phyloP scores from a whole-genome alignment of 92 coral and sea anemone species.

The Palythoa grandis region DNA sequence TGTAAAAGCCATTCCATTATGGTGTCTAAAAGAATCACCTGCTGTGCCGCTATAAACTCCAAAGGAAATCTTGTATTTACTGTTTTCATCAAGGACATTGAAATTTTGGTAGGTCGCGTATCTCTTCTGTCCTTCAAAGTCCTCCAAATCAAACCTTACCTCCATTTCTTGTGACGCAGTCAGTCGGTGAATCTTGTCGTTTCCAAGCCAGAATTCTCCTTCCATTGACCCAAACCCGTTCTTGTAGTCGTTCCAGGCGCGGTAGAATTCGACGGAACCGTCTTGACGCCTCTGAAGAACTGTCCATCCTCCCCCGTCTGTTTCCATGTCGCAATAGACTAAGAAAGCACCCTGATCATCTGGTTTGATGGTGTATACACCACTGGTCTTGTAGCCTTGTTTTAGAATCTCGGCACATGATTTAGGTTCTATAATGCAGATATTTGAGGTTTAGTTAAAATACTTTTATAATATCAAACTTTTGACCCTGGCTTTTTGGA shows the following conservation, averaged over 20 bases:
- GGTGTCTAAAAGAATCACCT: conserved; percentile 11
- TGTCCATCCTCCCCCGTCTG: too few relatives aligned
- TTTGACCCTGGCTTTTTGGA: too few relatives aligned
- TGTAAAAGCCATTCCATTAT: background rate
- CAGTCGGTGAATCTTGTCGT: too few relatives aligned
- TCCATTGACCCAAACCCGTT: conserved; percentile 2
- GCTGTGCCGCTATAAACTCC: background rate
- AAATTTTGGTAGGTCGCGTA: background rate
- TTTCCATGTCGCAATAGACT: conserved; percentile 28
- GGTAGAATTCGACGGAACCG: conserved; percentile 14
- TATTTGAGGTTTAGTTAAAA: background rate
- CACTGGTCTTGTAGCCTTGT: background rate
- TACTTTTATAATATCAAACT: too few relatives aligned
- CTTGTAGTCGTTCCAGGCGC: conserved; percentile 14
- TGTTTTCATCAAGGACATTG: background rate
- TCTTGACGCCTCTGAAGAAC: conserved; percentile 28
- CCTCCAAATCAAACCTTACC: conserved; percentile 9
- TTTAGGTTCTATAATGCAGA: background rate
- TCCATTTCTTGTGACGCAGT: background rate
- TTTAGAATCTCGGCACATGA: background rate
- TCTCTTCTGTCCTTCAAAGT: background rate
- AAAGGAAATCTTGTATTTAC: background rate
- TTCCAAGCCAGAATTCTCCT: conserved; percentile 20
- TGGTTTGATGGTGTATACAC: conserved; percentile 13
- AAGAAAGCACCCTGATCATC: background rate